Percentiles rank a stretch among this genome's conserved stretches.
Conservation (phyloP, 2,113 vertebrate genomes). For the Chlamydotis undulata region DNA sequence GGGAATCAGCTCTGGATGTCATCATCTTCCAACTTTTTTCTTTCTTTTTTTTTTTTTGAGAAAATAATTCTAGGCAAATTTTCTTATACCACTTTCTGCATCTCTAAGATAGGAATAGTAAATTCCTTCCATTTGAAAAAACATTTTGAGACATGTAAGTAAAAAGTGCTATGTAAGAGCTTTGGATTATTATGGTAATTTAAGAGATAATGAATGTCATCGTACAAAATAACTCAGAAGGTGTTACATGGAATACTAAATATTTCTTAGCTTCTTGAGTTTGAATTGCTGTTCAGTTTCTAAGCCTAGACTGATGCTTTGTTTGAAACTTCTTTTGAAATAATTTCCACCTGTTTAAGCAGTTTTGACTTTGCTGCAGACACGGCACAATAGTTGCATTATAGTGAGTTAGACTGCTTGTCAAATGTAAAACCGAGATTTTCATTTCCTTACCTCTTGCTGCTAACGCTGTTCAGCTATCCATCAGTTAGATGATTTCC, state of each 20-base stretch:
- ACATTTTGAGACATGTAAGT: not conserved
- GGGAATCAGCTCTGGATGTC: not conserved
- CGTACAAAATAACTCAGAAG: not conserved
- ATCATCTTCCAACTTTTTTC: not conserved
- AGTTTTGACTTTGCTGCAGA: slow-evolving; percentile 36
- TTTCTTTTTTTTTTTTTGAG: not conserved
- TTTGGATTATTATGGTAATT: slow-evolving; percentile 33
- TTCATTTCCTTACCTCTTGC: slow-evolving; percentile 10
- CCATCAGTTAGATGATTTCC: not conserved
- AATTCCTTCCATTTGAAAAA: not conserved
- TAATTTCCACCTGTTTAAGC: slow-evolving; percentile 31
- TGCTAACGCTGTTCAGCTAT: not conserved
- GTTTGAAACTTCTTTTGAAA: slow-evolving; percentile 48
- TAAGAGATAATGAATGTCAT: slow-evolving; percentile 7
- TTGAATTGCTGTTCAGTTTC: not conserved
- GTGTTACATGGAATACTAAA: not conserved
- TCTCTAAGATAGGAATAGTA: not conserved
- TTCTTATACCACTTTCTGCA: not conserved
- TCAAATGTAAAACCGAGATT: slow-evolving; percentile 31
- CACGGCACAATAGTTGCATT: not conserved
- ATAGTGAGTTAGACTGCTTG: slow-evolving; percentile 9
- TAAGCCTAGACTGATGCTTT: not conserved
- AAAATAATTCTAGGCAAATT: not conserved
- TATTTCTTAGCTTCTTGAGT: not conserved
- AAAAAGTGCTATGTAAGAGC: not conserved